Percentiles rank a stretch among this genome's conserved stretches.
Evolutionary conservation across 2,797 vertebrate species (phyloP).

Genomic region (Tenualosa ilisha): DNA sequence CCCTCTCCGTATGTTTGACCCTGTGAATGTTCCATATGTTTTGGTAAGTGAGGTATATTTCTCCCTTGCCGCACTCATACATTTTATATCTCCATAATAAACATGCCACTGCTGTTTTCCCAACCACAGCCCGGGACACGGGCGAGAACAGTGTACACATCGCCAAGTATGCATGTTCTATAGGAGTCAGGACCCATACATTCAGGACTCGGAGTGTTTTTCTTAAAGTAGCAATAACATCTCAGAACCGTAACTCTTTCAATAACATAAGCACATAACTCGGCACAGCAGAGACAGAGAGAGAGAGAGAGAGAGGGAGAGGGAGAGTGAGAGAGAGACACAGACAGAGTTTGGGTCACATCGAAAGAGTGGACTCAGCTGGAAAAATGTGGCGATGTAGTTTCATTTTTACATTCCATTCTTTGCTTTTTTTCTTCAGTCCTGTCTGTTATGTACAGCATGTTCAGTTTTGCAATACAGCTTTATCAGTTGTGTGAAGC

Average conservation of each 20-base stretch:
- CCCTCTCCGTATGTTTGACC: background rate
- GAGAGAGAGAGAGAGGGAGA: background rate
- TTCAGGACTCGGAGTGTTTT: background rate
- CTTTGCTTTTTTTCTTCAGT: background rate
- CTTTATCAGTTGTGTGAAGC: background rate
- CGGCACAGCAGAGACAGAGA: background rate
- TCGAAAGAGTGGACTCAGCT: constrained; percentile 15
- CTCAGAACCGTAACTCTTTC: constrained; percentile 5
- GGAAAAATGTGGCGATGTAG: background rate
- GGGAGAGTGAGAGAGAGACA: background rate
- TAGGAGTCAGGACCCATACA: constrained; percentile 3
- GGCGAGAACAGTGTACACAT: background rate
- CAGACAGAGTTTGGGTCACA: constrained; percentile 2
- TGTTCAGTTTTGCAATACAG: background rate
- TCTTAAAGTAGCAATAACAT: constrained; percentile 22
- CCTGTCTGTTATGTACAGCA: background rate
- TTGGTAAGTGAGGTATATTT: constrained; percentile 18
- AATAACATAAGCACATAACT: constrained; percentile 15
- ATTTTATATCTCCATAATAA: constrained; percentile 25
- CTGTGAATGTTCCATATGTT: constrained; percentile 25
- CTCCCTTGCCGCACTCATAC: background rate
- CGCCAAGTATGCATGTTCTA: constrained; percentile 4
- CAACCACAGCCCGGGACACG: background rate
- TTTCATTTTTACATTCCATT: background rate
- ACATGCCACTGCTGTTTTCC: constrained; percentile 24